phyloP scores from a whole-genome alignment of 2,113 vertebrate genomes.

The Fulica atra region DNA sequence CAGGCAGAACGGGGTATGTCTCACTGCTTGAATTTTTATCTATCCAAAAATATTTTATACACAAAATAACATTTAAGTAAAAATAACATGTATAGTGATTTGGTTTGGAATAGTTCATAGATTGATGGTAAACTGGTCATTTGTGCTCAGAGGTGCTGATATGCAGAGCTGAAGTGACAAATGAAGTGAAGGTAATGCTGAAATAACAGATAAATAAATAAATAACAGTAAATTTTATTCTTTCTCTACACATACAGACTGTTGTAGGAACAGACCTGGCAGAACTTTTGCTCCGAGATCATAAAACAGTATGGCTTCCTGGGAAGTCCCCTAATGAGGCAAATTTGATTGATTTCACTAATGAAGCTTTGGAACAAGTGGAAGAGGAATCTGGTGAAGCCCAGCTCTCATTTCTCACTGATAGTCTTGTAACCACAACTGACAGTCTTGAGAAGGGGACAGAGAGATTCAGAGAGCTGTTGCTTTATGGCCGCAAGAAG shows the following conservation, averaged over 20 bases:
- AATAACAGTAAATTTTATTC: background rate
- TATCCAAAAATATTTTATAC: background rate
- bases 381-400: conserved; percentile 90
- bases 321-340: conserved; percentile 96
- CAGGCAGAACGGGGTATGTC: conserved; percentile 93
- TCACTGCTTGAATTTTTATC: background rate
- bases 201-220: background rate
- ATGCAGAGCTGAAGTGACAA: background rate
- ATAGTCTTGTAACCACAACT: conserved; percentile 78
- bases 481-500: conserved; percentile 96
- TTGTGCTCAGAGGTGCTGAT: background rate
- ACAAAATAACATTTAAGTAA: background rate
- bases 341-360: conserved; percentile 96
- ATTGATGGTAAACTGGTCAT: background rate
- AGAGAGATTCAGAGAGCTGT: conserved; percentile 91
- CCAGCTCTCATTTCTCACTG: conserved; percentile 90
- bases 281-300: conserved; percentile 91
- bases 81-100: background rate
- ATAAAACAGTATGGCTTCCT: conserved; percentile 93
- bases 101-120: background rate
- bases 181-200: background rate
- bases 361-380: conserved; percentile 85
- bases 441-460: conserved; percentile 87
- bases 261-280: conserved; percentile 96
- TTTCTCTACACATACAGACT: conserved; percentile 74